Evolutionary conservation across 1,140 invertebrate species (phyloP).

Genomic region (Saccostrea glomerata): DNA sequence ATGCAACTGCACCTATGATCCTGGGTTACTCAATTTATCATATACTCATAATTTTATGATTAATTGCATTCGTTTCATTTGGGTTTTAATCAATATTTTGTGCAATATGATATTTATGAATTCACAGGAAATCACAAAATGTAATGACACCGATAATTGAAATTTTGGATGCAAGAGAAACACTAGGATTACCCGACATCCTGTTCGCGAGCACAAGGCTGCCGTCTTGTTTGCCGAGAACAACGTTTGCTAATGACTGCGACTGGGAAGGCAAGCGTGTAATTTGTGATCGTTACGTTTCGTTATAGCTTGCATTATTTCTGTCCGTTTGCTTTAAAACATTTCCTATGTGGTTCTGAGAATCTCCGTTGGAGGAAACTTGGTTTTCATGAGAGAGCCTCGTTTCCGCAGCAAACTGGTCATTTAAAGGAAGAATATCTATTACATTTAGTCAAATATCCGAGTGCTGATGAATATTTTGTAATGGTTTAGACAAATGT

Average conservation of each 20-base stretch:
- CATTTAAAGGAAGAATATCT: conserved; percentile 36
- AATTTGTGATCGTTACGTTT: conserved; percentile 35
- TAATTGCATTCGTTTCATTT: conserved; percentile 30
- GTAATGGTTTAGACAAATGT: conserved; percentile 39
- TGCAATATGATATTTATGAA: conserved; percentile 35
- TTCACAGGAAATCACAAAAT: conserved; percentile 37
- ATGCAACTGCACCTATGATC: background rate
- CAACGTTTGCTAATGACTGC: conserved; percentile 13
- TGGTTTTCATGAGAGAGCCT: conserved; percentile 40
- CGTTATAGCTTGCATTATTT: conserved; percentile 23
- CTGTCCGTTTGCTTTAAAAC: conserved; percentile 41
- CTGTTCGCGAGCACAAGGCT: background rate
- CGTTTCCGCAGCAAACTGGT: conserved; percentile 32
- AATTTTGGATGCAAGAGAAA: conserved; percentile 26
- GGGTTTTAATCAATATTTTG: background rate
- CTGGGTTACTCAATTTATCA: conserved; percentile 13
- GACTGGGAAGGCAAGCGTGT: conserved; percentile 27
- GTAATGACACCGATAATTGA: conserved; percentile 26
- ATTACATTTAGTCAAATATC: conserved; percentile 30
- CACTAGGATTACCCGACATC: conserved; percentile 22
- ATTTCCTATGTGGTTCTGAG: conserved; percentile 39
- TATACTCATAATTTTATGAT: conserved; percentile 9
- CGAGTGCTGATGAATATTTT: conserved; percentile 44
- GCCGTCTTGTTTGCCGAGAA: background rate
- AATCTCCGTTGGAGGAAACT: conserved; percentile 21